Evolutionary conservation across 2,113 vertebrate species (phyloP).

Genomic region (Carlito syrichta): DNA sequence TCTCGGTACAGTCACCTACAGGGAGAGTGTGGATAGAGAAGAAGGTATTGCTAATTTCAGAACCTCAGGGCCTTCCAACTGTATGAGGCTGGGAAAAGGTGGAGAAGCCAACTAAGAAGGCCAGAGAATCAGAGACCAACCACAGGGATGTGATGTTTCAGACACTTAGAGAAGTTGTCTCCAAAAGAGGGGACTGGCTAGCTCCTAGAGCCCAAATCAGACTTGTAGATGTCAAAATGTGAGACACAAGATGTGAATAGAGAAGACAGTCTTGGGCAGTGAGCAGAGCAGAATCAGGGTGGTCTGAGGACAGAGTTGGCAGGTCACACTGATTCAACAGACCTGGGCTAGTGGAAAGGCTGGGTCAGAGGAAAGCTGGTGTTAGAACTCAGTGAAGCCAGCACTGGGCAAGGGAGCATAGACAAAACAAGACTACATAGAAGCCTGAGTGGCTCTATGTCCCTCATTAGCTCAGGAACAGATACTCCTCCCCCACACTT

Average conservation of each 20-base stretch:
- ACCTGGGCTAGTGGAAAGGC: not conserved
- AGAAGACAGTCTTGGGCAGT: not conserved
- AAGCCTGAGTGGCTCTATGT: not conserved
- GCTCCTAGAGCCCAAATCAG: not conserved
- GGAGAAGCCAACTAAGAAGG: not conserved
- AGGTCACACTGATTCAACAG: not conserved
- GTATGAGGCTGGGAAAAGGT: too few relatives aligned
- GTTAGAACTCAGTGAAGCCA: not conserved
- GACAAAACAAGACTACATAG: not conserved
- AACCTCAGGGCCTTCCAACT: not conserved
- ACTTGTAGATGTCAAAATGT: not conserved
- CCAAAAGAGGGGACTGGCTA: not conserved
- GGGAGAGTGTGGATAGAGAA: not conserved
- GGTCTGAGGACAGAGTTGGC: not conserved
- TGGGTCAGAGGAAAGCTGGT: not conserved
- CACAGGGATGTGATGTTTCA: not conserved
- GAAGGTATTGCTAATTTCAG: not conserved
- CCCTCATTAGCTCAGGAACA: not conserved
- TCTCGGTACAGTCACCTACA: too few relatives aligned
- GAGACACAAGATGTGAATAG: not conserved
- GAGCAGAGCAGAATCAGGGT: not conserved
- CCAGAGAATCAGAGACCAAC: not conserved
- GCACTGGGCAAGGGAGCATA: not conserved
- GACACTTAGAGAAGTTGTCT: not conserved
- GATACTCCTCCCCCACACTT: not conserved